These are phyloP conservation scores for Fopius arisanus DNA, from an alignment of 1,140 invertebrate genomes.

Conservation along the genomic window DNA sequence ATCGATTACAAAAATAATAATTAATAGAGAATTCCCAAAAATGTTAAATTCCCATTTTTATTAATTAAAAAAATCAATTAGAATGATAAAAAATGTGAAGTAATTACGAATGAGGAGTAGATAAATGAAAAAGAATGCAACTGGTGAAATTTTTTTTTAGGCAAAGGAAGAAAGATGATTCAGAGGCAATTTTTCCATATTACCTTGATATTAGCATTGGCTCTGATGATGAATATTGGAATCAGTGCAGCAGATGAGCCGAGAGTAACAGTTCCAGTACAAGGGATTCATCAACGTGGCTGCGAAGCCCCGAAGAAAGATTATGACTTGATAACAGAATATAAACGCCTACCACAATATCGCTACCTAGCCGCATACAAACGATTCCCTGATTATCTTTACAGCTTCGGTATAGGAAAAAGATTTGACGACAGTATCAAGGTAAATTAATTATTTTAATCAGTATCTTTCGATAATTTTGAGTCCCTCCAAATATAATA, in stretches of 20 bases:
- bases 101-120: too few relatives aligned
- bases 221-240: background rate
- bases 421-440: constrained; percentile 50
- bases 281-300: constrained; percentile 42
- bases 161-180: too few relatives aligned
- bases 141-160: too few relatives aligned
- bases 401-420: constrained; percentile 74
- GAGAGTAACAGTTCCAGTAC: background rate
- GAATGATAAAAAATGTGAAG: background rate
- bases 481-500: too few relatives aligned
- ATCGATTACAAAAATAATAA: too few relatives aligned
- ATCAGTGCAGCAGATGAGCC: background rate
- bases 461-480: too few relatives aligned
- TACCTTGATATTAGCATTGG: background rate
- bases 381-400: constrained; percentile 67
- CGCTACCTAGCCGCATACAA: constrained; percentile 72
- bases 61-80: too few relatives aligned
- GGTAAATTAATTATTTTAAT: constrained; percentile 34
- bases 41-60: too few relatives aligned
- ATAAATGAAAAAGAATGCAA: too few relatives aligned
- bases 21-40: too few relatives aligned
- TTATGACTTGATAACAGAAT: constrained; percentile 68
- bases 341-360: constrained; percentile 68
- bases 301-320: constrained; percentile 17
- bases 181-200: constrained; percentile 2